These are phyloP conservation scores for Tychaedon coryphoeus DNA, from an alignment of 2,113 vertebrate species.

Conservation along the genomic window DNA sequence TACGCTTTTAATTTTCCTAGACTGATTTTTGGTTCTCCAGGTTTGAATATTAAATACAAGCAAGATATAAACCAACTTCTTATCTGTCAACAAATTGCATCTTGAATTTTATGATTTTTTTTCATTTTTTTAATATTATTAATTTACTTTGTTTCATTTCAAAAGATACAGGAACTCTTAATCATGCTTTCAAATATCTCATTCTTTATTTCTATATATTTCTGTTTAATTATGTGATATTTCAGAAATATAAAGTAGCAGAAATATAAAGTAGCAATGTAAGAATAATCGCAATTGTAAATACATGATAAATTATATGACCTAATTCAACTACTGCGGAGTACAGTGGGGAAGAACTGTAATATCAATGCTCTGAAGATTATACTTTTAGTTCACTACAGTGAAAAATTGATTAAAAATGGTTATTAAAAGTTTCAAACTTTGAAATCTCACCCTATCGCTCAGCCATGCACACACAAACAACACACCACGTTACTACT, in stretches of 20 bases:
- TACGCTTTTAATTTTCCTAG: background rate
- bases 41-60: background rate
- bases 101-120: background rate
- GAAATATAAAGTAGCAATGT: background rate
- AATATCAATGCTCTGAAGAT: background rate
- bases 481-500: slow-evolving; percentile 58
- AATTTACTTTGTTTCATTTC: background rate
- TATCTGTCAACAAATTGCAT: background rate
- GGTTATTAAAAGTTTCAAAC: background rate
- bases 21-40: background rate
- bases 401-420: background rate
- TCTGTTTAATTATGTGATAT: background rate
- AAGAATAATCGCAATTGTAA: background rate
- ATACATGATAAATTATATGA: background rate
- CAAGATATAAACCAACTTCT: background rate
- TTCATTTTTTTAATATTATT: background rate
- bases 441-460: background rate
- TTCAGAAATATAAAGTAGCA: background rate
- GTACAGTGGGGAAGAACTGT: background rate
- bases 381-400: background rate
- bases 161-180: background rate
- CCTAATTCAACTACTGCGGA: background rate
- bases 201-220: background rate
- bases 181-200: background rate
- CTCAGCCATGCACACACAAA: background rate